Evolutionary conservation across 1,140 invertebrate species (phyloP).

Genomic region (Drosophila subpulchrella): DNA sequence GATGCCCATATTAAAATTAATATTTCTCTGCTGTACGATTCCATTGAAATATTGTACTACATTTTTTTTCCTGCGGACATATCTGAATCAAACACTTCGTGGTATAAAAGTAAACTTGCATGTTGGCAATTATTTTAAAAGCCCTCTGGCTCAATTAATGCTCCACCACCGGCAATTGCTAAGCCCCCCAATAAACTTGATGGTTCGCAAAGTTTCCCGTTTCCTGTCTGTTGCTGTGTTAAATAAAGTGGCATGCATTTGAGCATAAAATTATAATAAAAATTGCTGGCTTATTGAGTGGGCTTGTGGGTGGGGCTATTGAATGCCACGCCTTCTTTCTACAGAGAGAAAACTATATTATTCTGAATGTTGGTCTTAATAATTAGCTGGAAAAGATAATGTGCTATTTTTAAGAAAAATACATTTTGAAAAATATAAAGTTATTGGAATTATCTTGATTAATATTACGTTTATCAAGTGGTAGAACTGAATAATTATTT

Average conservation of each 20-base stretch:
- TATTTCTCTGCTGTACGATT: constrained; percentile 9
- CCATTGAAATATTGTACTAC: constrained; percentile 29
- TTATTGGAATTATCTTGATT: background rate
- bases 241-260: constrained; percentile 63
- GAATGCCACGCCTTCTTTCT: background rate
- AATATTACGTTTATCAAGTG: background rate
- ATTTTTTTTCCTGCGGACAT: constrained; percentile 25
- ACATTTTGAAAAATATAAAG: too few species aligned
- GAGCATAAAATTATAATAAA: constrained; percentile 79
- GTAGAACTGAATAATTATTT: too few species aligned
- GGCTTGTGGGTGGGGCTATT: constrained; percentile 10
- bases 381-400: too few species aligned
- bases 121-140: constrained; percentile 75
- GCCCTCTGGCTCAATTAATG: constrained; percentile 63
- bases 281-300: constrained; percentile 59
- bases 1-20: constrained; percentile 3
- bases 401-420: too few species aligned
- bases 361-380: too few species aligned
- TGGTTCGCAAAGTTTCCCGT: constrained; percentile 44
- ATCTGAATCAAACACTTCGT: constrained; percentile 31
- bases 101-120: constrained; percentile 14
- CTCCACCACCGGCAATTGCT: constrained; percentile 27
- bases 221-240: constrained; percentile 7
- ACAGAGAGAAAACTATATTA: constrained; percentile 1
- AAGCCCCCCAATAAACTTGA: constrained; percentile 52